Evolutionary conservation across 2,797 vertebrate species (phyloP), one percentile per base, ranked within the genome.

Genomic region (Odontamblyopus lacepedii): DNA sequence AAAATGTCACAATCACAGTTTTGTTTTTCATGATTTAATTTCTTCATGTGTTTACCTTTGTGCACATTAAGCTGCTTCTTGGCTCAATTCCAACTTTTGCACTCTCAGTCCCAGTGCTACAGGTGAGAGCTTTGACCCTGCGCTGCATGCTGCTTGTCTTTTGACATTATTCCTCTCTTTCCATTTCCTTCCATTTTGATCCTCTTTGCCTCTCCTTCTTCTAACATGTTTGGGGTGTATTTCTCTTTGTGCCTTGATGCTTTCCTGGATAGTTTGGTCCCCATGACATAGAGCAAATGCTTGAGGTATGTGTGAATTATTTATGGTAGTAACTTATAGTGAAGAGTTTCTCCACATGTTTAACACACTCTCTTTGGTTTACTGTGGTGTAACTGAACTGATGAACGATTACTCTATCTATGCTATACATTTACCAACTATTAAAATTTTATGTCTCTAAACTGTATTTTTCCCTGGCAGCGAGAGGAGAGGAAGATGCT

Each of bases 401-500:
- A 38, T 63, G 8, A 35, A 35, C 7, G 26, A 41, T n/a, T 69
- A 6, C 48, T 50, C 55, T 63, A 60, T 74, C 60, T 27, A 44
- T 13, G 57, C 61, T 62, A 38, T 77, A 15, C 56, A n/a, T 63
- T 2, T 69, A 41, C 57, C 27, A 62, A 27, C 70, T 26, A 13
- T 57, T 23, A 55, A 27, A 80, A 41, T 87, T 48, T 75, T 62
- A 13, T 59, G 63, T 65, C 8, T 77, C 44, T 75, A 6, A 79
- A 61, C 23, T 71, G 4, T 38, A 15, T 29, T 15, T 70, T 56
- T 59, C 12, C 67, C 41, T 75, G 79, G 71, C 88, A 99, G 98
- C 96, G 93, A 85, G 98, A 99, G 92, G 96, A 98, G 76, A 91
- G 95, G 50, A 89, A 95, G 86, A 89, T 96, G 85, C 85, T 98